Conservation (phyloP, 2,113 vertebrate genomes). For the Plectropomus leopardus region DNA sequence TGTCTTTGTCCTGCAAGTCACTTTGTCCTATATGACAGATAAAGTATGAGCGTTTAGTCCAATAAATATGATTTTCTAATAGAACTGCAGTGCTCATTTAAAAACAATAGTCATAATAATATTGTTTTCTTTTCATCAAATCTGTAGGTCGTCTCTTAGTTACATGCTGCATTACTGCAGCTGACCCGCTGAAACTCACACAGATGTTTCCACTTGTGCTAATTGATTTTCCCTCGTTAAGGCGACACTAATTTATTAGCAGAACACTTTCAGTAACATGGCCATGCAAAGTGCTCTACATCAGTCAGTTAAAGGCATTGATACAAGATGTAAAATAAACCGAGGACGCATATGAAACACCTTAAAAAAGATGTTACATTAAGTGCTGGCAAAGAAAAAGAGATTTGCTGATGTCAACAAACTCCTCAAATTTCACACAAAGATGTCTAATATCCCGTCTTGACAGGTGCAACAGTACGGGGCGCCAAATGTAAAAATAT, state of each 20-base stretch:
- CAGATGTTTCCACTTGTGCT: constrained; percentile 34
- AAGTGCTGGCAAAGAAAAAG: too few relatives aligned
- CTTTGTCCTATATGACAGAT: too few relatives aligned
- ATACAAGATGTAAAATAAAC: background rate
- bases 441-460: background rate
- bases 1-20: too few relatives aligned
- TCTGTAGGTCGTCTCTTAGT: background rate
- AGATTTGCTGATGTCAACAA: background rate
- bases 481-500: too few relatives aligned
- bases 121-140: background rate
- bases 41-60: too few relatives aligned
- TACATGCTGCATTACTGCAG: background rate
- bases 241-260: background rate
- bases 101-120: too few relatives aligned
- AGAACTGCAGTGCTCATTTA: too few relatives aligned
- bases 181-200: background rate
- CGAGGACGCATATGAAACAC: background rate
- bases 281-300: background rate
- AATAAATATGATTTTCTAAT: too few relatives aligned
- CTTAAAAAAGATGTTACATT: background rate
- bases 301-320: background rate
- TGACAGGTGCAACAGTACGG: background rate
- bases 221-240: background rate
- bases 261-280: background rate
- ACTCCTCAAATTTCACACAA: background rate